Base-by-base conservation (phyloP, 2,797 vertebrate species). In the Euphonia xanthogaster region DNA sequence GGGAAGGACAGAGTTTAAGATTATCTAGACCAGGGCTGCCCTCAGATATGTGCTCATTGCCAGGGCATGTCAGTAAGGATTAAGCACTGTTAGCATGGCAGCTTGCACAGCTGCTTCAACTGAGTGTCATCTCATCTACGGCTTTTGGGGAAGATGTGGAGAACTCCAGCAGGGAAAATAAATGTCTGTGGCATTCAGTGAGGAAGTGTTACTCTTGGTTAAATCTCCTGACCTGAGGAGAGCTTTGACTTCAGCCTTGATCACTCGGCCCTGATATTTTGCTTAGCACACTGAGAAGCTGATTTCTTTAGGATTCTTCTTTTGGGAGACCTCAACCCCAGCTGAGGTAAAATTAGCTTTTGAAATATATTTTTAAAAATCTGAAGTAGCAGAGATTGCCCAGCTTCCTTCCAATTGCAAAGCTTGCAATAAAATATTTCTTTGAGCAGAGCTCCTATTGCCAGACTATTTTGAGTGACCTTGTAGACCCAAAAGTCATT, bases 101-200 rank as follows among this genome's bases (percentile, higher is more conserved):
- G 33, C 75, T 93, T 84, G 54, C 76, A 86, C 74, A 84, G 58
- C n/a, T 51, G 40, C 66, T 91, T 58, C 50, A 47, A 66, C 42
- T 65, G 74, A 67, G n/a, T 6, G 5, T 76, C 8, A 0, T 82
- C 57, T 67, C 63, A 63, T 24, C 80, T 63, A 30, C n/a, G 31
- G 55, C 16, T 88, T 62, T 65, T n/a, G 23, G 20, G 62, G 60
- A 14, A 88, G 42, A 86, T 23, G 24, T 68, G 35, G 25, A 83
- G 50, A 93, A 35, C 65, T 86, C 68, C 50, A 94, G 12, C 35
- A 91, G 54, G 39, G 65, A 85, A 95, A 83, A 95, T 74, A 86
- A 88, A 53, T 1, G 1, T 67, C 57, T 30, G 27, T 0, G 2
- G 50, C 39, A 58, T 70, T 83, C 33, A 12, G 12, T 28, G 57